Percentiles rank a stretch among this genome's conserved stretches.
These are phyloP conservation scores for Zonitis immaculata DNA, from an alignment of 2,888 invertebrate species.

Conservation along the genomic window DNA sequence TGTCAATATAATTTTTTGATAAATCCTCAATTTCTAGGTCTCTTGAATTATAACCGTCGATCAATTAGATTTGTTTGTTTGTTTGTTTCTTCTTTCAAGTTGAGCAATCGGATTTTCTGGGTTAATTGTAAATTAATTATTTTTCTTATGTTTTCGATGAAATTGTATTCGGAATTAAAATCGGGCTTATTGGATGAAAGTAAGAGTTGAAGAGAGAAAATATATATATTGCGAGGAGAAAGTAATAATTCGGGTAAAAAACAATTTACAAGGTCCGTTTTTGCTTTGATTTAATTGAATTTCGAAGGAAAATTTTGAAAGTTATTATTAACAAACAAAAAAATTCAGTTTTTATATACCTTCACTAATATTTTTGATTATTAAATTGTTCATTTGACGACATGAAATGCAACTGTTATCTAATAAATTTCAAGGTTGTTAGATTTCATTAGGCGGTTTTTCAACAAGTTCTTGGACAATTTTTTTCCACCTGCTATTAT, in stretches of 20 bases:
- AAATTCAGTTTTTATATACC: too few relatives aligned
- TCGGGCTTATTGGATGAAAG: neutral
- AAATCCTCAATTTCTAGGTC: neutral
- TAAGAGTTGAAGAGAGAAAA: slow-evolving; percentile 1
- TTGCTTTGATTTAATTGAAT: neutral
- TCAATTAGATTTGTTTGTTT: neutral
- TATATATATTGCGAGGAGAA: neutral
- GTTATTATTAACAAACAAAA: neutral
- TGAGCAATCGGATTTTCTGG: neutral
- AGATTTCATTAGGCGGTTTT: neutral
- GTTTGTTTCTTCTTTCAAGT: too few relatives aligned
- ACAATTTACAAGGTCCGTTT: neutral
- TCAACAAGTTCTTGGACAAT: neutral
- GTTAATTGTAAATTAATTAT: neutral
- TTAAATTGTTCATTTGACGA: too few relatives aligned
- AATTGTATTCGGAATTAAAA: neutral
- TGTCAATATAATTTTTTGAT: neutral
- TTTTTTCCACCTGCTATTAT: neutral
- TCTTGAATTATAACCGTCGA: neutral
- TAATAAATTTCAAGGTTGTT: neutral
- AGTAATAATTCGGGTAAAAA: neutral
- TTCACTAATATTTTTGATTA: too few relatives aligned
- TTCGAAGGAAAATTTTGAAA: neutral
- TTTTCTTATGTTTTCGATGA: neutral
- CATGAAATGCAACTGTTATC: neutral